These are phyloP conservation scores for Steinernema feltiae DNA, from an alignment of 1,140 invertebrate species.

Conservation along the genomic window DNA sequence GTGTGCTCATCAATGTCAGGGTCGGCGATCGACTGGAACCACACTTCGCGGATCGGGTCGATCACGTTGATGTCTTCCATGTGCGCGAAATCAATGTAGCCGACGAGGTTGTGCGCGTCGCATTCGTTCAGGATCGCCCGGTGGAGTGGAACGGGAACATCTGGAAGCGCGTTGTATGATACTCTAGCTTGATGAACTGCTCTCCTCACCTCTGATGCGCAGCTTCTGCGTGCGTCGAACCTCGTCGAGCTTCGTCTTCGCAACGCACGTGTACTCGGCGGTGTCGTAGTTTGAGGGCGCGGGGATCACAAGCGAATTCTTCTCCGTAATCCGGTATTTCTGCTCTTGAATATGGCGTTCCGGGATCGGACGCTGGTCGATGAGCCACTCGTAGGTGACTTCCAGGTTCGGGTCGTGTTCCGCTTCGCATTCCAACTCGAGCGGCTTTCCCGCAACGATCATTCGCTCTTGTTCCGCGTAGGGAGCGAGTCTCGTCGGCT, in stretches of 20 bases:
- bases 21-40: slow-evolving; percentile 54
- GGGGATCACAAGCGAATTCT: slow-evolving; percentile 86
- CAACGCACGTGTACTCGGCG: slow-evolving; percentile 87
- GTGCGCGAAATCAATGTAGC: slow-evolving; percentile 75
- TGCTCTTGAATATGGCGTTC: slow-evolving; percentile 18
- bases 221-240: slow-evolving; percentile 76
- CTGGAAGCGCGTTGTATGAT: slow-evolving; percentile 60
- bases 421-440: slow-evolving; percentile 87
- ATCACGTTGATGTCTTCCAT: slow-evolving; percentile 73
- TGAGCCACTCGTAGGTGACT: slow-evolving; percentile 78
- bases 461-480: slow-evolving; percentile 39
- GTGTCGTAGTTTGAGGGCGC: slow-evolving; percentile 90
- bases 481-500: slow-evolving; percentile 47
- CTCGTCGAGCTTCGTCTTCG: slow-evolving; percentile 78
- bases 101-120: slow-evolving; percentile 68
- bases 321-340: slow-evolving; percentile 69
- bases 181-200: neutral
- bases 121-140: slow-evolving; percentile 63
- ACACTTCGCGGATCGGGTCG: slow-evolving; percentile 55
- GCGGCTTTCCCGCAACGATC: slow-evolving; percentile 69
- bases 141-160: slow-evolving; percentile 80
- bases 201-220: slow-evolving; percentile 78
- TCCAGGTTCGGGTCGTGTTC: slow-evolving; percentile 74
- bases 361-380: slow-evolving; percentile 71
- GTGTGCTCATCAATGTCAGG: slow-evolving; percentile 44